phyloP scores from a whole-genome alignment of 2,797 vertebrate species.

The Odontamblyopus rebecca region DNA sequence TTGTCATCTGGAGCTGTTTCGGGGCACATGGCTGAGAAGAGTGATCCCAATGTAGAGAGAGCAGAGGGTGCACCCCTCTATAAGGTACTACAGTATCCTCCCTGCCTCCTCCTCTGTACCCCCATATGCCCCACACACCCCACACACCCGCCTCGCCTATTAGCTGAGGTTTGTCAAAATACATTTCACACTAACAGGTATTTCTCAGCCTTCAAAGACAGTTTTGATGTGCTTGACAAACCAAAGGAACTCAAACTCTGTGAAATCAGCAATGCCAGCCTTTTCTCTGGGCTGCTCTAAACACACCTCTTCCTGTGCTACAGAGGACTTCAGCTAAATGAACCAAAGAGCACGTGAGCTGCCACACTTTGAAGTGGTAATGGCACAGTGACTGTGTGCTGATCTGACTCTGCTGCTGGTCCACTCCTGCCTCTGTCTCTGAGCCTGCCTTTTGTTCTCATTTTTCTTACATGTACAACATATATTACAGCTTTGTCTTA shows the following conservation, averaged over 20 bases:
- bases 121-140: conserved; percentile 3
- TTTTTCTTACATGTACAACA: conserved; percentile 45
- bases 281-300: conserved; percentile 64
- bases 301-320: conserved; percentile 76
- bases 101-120: conserved; percentile 33
- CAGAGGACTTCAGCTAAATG: conserved; percentile 82
- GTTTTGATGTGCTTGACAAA: conserved; percentile 81
- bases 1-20: conserved; percentile 61
- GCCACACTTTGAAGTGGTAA: conserved; percentile 80
- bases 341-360: conserved; percentile 81
- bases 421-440: conserved; percentile 44
- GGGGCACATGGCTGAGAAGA: conserved; percentile 45
- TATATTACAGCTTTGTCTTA: conserved; percentile 25
- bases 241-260: conserved; percentile 81
- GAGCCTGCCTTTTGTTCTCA: conserved; percentile 58
- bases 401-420: conserved; percentile 67
- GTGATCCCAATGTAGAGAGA: conserved; percentile 52
- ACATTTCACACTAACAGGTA: conserved; percentile 84
- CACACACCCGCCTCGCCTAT: conserved; percentile 61
- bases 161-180: conserved; percentile 86
- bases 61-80: conserved; percentile 60
- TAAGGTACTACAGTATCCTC: conserved; percentile 78
- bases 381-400: conserved; percentile 77
- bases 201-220: conserved; percentile 83
- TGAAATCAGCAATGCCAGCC: conserved; percentile 82